These are phyloP conservation scores for Chloropsis cyanopogon DNA, from an alignment of 2,113 vertebrate species.

Conservation along the genomic window DNA sequence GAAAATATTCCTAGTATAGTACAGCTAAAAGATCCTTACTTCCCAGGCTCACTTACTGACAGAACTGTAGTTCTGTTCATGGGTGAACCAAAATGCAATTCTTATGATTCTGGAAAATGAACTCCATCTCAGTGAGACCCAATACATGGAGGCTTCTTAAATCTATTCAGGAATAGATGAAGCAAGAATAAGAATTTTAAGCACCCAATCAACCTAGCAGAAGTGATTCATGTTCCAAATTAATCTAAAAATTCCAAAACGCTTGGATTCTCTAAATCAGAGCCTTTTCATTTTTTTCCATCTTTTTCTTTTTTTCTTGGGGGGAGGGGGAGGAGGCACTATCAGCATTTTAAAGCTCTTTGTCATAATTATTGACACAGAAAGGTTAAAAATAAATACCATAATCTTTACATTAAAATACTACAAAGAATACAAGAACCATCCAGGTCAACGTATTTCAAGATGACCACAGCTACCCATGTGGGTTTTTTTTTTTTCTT, in stretches of 20 bases:
- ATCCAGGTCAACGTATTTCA: neutral
- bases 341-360: neutral
- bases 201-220: neutral
- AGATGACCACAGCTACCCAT: neutral
- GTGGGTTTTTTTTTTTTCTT: neutral
- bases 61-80: neutral
- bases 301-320: too few species aligned
- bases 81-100: neutral
- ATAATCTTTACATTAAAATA: neutral
- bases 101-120: neutral
- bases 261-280: neutral
- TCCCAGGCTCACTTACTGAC: neutral
- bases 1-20: neutral
- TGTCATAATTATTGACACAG: neutral
- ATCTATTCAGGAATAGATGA: neutral
- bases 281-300: neutral
- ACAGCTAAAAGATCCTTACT: neutral
- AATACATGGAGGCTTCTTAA: neutral
- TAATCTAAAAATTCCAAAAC: neutral
- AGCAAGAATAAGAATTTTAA: neutral
- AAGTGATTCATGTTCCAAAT: neutral
- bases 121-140: neutral
- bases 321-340: accelerated
- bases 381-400: neutral
- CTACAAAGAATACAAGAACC: neutral